Conservation (phyloP, 1,140 invertebrate species). For the Neodiprion virginianus region DNA sequence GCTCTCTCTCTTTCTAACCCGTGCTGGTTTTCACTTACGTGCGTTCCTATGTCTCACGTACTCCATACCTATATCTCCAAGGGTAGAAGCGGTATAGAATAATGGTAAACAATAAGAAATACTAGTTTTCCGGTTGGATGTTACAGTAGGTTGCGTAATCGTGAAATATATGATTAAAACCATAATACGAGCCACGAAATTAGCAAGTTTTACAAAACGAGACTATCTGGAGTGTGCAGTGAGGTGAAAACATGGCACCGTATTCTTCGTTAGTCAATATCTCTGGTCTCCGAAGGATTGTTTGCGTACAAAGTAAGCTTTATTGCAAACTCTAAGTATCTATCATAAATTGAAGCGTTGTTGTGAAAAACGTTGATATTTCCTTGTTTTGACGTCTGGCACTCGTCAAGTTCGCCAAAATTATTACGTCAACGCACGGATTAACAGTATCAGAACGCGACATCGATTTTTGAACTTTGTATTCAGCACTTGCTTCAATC, state of each 20-base stretch:
- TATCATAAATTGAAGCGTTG: neutral
- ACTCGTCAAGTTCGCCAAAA: neutral
- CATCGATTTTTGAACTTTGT: neutral
- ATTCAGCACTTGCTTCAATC: neutral
- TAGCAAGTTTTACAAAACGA: neutral
- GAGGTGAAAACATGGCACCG: constrained; percentile 6
- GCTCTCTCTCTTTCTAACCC: too few species aligned
- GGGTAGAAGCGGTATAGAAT: too few species aligned
- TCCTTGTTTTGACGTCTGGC: neutral
- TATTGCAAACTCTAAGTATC: neutral
- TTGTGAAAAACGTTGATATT: neutral
- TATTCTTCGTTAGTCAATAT: neutral
- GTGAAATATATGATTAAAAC: too few species aligned
- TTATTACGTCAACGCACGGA: neutral
- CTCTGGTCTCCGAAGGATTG: constrained; percentile 1
- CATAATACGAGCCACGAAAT: too few species aligned
- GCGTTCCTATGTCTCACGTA: too few species aligned
- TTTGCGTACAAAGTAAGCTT: neutral
- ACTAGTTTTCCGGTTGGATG: too few species aligned
- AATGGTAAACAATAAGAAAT: too few species aligned
- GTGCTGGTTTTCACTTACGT: too few species aligned
- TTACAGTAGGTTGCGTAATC: too few species aligned
- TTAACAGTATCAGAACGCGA: neutral
- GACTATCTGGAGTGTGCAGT: neutral
- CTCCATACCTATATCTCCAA: too few species aligned